Percentiles rank a stretch among this genome's conserved stretches.
Conservation (phyloP, 2,113 vertebrate genomes). For the Barnardius zonarius region DNA sequence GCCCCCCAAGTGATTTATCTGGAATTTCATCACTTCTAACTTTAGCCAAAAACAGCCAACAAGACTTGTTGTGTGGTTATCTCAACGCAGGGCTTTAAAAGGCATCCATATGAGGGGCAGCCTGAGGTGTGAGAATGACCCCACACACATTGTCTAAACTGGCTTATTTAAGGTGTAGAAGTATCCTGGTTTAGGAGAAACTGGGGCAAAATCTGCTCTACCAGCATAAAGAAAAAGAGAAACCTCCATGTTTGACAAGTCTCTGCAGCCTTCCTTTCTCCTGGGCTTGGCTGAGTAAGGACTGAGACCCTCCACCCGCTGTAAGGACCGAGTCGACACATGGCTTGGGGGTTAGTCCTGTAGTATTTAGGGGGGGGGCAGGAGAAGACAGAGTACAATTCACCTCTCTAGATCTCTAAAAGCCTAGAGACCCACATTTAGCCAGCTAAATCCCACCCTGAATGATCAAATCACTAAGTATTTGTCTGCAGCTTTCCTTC, state of each 20-base stretch:
- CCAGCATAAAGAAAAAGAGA: background rate
- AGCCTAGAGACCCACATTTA: background rate
- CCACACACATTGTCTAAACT: background rate
- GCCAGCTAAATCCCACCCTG: background rate
- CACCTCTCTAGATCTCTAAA: background rate
- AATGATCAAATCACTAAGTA: background rate
- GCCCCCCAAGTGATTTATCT: background rate
- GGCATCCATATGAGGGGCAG: background rate
- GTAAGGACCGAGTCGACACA: background rate
- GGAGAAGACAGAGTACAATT: background rate
- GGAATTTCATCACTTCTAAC: background rate
- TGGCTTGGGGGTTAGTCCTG: background rate
- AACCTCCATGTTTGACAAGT: background rate
- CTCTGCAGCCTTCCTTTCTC: background rate
- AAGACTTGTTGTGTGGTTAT: background rate
- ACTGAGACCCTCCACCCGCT: background rate
- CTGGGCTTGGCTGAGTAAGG: background rate
- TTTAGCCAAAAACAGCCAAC: background rate
- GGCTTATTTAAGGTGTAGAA: background rate
- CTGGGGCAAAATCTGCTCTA: background rate
- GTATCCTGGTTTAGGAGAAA: background rate
- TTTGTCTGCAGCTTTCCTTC: background rate
- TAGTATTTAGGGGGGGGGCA: background rate
- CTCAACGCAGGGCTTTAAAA: background rate
- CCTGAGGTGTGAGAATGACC: background rate